Percentiles rank a stretch among this genome's conserved stretches.
These are phyloP conservation scores for Zhuqinia jingwanae DNA, from an alignment of 2,888 invertebrate species.

Conservation along the genomic window DNA sequence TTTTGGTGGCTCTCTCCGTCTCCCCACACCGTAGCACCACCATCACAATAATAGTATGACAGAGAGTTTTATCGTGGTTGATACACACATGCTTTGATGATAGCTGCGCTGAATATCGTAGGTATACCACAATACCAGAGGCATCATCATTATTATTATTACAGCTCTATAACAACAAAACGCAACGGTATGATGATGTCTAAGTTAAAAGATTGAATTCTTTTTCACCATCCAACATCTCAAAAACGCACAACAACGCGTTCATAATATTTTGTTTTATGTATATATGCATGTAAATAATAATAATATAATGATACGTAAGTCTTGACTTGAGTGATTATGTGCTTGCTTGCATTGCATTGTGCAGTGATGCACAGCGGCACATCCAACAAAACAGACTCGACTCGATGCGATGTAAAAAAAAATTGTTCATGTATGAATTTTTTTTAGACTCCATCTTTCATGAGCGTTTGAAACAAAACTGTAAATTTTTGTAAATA, in stretches of 20 bases:
- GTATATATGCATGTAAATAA: no score
- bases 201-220: not conserved
- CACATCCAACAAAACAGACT: no score
- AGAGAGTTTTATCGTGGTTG: constrained; percentile 11
- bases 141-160: not conserved
- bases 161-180: not conserved
- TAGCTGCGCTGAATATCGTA: no score
- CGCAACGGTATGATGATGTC: constrained; percentile 2
- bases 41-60: not conserved
- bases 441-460: not conserved
- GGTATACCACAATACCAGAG: no score
- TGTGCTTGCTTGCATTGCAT: constrained; percentile 7
- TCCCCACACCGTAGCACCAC: not conserved
- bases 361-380: constrained; percentile 32
- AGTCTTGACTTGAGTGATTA: not conserved
- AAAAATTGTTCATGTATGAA: not conserved
- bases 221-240: not conserved
- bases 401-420: constrained; percentile 15
- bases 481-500: not conserved
- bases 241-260: constrained; percentile 14
- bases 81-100: not conserved
- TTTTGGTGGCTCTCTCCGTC: not conserved
- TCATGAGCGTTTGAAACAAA: not conserved
- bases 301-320: no score
- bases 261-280: constrained; percentile 10